Percentiles rank a stretch among this genome's conserved stretches.
Evolutionary conservation across 2,888 invertebrate species (phyloP).

Genomic region (Busseola fusca): DNA sequence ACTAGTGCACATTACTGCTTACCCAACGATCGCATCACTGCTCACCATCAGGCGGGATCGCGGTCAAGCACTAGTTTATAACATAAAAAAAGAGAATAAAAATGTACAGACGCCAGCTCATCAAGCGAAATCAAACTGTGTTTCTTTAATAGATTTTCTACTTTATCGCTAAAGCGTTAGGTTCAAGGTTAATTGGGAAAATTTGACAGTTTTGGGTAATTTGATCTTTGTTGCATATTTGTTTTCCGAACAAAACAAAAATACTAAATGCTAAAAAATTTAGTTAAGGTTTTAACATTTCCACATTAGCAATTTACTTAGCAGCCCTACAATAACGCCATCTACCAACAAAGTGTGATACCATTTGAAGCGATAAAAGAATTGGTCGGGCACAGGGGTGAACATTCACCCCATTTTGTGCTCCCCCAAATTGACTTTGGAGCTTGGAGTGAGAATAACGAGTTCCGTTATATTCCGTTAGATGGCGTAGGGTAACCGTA

Average conservation of each 20-base stretch:
- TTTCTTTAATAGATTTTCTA: too few relatives aligned
- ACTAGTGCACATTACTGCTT: too few relatives aligned
- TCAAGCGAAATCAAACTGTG: too few relatives aligned
- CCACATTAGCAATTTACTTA: not conserved
- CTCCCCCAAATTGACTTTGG: not conserved
- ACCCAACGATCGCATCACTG: too few relatives aligned
- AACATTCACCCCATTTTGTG: not conserved
- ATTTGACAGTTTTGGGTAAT: too few relatives aligned
- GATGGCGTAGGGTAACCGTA: too few relatives aligned
- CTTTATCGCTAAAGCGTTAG: too few relatives aligned
- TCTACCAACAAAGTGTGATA: not conserved
- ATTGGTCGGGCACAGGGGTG: not conserved
- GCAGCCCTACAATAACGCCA: not conserved
- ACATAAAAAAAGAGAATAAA: too few relatives aligned
- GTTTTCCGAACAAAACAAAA: not conserved
- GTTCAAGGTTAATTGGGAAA: too few relatives aligned
- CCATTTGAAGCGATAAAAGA: not conserved
- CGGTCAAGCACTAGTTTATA: too few relatives aligned
- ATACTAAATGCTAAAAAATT: not conserved
- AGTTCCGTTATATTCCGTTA: conserved; percentile 3
- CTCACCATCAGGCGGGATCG: too few relatives aligned
- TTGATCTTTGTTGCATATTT: not conserved
- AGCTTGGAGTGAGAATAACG: not conserved
- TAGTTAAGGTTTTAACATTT: not conserved
- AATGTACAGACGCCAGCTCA: too few relatives aligned